Base-by-base conservation (phyloP, 2,888 invertebrate species). In the Drosophila phalerata region DNA sequence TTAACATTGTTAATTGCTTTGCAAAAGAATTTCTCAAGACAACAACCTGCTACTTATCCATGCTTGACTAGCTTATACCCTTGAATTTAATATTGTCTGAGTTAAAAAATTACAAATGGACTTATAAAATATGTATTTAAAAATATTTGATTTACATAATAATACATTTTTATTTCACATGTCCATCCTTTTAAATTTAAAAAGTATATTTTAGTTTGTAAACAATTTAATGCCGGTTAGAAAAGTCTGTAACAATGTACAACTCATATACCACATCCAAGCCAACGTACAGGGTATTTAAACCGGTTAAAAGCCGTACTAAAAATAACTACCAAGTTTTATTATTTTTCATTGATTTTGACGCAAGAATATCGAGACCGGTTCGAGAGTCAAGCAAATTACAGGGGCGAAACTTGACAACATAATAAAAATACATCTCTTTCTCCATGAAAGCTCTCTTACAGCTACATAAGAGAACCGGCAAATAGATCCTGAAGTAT, bases 251-350 rank as follows among this genome's bases (percentile, higher is more conserved):
- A 30, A 13, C 5, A 28, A 28, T 3, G 5, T 47, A 25, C 11
- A 6, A 0, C 5, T 3, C 19, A 17, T 13, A 30, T 25, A 30
- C 49, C 47, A 2, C 11, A n/a, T 5, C 10, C 5, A 9, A 13
- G 17, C 2, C 11, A 13, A 13, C 9, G 2, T 19, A 13, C 11
- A 51, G 53, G 40, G 65, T 56, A 73, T 37, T 45, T 42, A 66
- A 85, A 79, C 86, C 79, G 86, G 82, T 83, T 85, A 32, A 69
- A 69, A 68, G 52, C 64, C 28, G 48, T 57, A 56, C 65, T 75
- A 71, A 43, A 80, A 70, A 78, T 69, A 73, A 64, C 52, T 55
- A 40, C 42, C 57, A 49, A 58, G 9, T 43, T 42, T 58, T 45
- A 15, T 34, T 51, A 42, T 32, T 60, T 58, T n/a, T 38, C 19